Percentiles rank a stretch among this genome's conserved stretches.
phyloP scores from a whole-genome alignment of 2,797 vertebrate genomes.

The Pantherophis alleghaniensis region DNA sequence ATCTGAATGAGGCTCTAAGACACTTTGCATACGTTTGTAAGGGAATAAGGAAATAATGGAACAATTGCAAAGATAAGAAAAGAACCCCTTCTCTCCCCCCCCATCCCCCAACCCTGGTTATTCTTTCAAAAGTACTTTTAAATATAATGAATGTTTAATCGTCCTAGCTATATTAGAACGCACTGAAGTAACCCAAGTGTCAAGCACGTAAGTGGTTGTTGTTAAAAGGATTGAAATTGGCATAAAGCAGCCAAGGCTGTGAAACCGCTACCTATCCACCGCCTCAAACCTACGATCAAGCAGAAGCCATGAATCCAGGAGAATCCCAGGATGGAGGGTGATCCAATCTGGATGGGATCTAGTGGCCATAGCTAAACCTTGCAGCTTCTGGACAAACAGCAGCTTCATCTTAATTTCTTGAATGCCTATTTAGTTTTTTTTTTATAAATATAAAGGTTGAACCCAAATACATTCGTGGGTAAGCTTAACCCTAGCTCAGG shows the following conservation, averaged over 20 bases:
- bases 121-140: background rate
- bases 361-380: background rate
- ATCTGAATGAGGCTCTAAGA: background rate
- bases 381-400: background rate
- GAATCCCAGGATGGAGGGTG: background rate
- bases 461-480: background rate
- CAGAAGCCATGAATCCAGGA: background rate
- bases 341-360: background rate
- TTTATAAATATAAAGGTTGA: background rate
- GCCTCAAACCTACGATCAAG: background rate
- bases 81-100: background rate
- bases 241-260: background rate
- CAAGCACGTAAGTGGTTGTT: background rate
- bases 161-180: background rate
- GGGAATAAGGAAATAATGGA: conserved; percentile 7
- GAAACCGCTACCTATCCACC: background rate
- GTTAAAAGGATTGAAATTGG: background rate
- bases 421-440: background rate
- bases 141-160: background rate
- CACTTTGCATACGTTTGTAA: background rate
- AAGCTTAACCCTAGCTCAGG: background rate
- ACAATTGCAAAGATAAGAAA: background rate
- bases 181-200: background rate
- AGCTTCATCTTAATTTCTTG: background rate
- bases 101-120: background rate